Conservation (phyloP, 1,140 invertebrate species). For the Drosophila sp. region DNA sequence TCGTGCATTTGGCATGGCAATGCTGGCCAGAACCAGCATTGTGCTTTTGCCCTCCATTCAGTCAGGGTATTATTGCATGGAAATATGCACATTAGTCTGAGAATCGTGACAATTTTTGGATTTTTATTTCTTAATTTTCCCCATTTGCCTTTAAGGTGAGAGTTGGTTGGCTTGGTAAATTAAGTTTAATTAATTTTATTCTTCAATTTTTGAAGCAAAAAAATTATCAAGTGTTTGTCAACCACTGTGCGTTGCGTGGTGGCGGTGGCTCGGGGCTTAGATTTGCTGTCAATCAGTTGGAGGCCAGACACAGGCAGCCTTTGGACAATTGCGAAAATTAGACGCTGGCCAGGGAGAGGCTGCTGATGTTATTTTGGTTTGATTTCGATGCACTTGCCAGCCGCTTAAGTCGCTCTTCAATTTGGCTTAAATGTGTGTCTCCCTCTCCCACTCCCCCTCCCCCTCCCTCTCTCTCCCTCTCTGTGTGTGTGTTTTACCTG, state of each 20-base stretch:
- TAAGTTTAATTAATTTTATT: too few relatives aligned
- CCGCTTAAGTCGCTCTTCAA: slow-evolving; percentile 28
- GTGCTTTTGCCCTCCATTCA: neutral
- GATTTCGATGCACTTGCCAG: slow-evolving; percentile 18
- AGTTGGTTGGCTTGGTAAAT: too few relatives aligned
- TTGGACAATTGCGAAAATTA: slow-evolving; percentile 9
- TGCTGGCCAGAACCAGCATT: neutral
- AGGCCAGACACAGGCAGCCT: neutral
- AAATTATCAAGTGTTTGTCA: too few relatives aligned
- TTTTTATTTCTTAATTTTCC: too few relatives aligned
- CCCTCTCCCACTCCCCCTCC: too few relatives aligned
- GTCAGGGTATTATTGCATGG: too few relatives aligned
- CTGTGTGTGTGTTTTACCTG: neutral
- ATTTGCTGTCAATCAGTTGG: neutral
- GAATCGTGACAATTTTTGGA: too few relatives aligned
- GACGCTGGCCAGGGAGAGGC: neutral
- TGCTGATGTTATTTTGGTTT: slow-evolving; percentile 4
- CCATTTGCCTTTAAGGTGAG: too few relatives aligned
- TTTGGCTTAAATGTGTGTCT: slow-evolving; percentile 25
- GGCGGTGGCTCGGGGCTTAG: neutral
- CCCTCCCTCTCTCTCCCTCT: neutral
- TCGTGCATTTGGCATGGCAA: neutral
- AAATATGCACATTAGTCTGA: too few relatives aligned
- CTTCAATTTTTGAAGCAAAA: too few relatives aligned
- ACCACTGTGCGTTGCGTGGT: neutral